These are phyloP conservation scores for Serranus cabrilla DNA, from an alignment of 2,797 vertebrate species.

Conservation along the genomic window DNA sequence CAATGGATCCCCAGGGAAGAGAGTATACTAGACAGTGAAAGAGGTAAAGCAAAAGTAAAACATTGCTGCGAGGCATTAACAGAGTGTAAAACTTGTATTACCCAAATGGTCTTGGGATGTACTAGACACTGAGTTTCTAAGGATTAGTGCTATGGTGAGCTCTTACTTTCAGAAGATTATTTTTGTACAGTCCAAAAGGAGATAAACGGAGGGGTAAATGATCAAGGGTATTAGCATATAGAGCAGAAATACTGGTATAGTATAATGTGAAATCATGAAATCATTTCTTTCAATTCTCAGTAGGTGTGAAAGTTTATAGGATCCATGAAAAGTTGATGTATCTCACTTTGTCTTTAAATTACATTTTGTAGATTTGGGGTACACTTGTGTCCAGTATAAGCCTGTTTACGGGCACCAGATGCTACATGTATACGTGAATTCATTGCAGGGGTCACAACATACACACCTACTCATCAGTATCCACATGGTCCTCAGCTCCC, in stretches of 20 bases:
- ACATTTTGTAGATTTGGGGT: neutral
- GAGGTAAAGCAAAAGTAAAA: slow-evolving; percentile 35
- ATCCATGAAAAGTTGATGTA: neutral
- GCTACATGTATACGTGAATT: slow-evolving; percentile 1
- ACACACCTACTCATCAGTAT: slow-evolving; percentile 19
- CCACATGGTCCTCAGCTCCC: neutral
- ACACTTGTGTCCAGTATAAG: neutral
- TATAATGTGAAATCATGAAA: neutral
- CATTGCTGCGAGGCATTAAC: slow-evolving; percentile 39
- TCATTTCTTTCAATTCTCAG: neutral
- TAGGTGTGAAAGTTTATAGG: neutral
- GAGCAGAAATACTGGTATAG: neutral
- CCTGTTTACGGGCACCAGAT: slow-evolving; percentile 16
- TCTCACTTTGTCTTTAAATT: neutral
- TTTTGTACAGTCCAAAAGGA: neutral
- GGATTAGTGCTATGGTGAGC: neutral
- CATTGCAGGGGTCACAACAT: slow-evolving; percentile 1
- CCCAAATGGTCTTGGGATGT: slow-evolving; percentile 13
- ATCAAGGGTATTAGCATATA: neutral
- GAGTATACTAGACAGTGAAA: slow-evolving; percentile 5
- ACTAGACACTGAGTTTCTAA: slow-evolving; percentile 5
- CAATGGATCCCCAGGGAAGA: slow-evolving; percentile 24
- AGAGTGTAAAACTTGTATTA: slow-evolving; percentile 34
- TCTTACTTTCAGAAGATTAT: slow-evolving; percentile 12
- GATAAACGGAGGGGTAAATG: slow-evolving; percentile 7